phyloP scores from a whole-genome alignment of 2,888 invertebrate species.

The Gandaritis pyraliata region DNA sequence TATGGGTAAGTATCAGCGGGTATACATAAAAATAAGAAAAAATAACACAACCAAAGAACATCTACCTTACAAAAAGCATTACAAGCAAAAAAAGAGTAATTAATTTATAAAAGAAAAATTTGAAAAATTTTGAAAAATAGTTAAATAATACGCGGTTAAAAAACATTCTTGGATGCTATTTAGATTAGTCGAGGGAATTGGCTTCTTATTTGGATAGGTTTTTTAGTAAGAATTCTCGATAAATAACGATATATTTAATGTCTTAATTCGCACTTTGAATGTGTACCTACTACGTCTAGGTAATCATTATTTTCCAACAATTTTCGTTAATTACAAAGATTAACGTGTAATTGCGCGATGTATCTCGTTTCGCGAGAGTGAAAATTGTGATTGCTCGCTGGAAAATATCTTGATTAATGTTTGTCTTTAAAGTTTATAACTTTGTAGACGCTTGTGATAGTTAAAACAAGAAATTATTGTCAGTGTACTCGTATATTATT shows the following conservation, averaged over 20 bases:
- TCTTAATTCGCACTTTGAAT: constrained; percentile 28
- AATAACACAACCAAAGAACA: no score
- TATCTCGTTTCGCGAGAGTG: constrained; percentile 56
- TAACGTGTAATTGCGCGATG: constrained; percentile 51
- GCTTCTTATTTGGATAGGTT: no score
- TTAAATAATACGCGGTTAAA: neutral
- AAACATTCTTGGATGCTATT: neutral
- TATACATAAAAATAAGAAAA: no score
- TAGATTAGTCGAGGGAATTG: no score
- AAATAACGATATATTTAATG: neutral
- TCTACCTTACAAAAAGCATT: no score
- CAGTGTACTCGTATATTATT: no score
- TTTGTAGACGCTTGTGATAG: neutral
- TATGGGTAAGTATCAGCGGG: no score
- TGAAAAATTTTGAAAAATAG: neutral
- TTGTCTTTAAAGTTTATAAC: constrained; percentile 49
- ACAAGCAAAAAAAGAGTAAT: no score
- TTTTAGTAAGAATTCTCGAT: neutral
- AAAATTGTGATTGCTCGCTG: constrained; percentile 57
- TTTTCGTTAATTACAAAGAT: constrained; percentile 55
- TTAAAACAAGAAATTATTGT: neutral
- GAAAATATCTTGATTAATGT: constrained; percentile 44
- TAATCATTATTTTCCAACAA: constrained; percentile 49
- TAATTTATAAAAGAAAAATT: no score
- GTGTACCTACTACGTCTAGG: constrained; percentile 11